Base-by-base conservation (phyloP, 2,888 invertebrate species). In the Epinotia nisella region DNA sequence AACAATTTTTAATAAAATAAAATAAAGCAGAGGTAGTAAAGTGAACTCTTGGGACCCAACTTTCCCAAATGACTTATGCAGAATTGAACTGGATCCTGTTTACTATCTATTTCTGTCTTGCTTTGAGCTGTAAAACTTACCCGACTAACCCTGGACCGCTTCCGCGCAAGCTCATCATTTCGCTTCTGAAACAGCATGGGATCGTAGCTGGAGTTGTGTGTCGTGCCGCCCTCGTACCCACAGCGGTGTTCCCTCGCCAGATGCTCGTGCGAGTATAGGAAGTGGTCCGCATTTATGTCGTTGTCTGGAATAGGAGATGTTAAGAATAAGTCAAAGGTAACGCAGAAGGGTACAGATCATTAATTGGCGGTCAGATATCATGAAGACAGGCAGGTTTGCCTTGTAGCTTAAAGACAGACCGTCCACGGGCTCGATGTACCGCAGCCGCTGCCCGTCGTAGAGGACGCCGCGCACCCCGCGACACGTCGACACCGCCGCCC, bases 401-500 rank as follows among this genome's bases (percentile, higher is more conserved):
- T 7, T 35, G 9, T 9, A 35, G 35, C 35, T 35, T 35, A 35
- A 2, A 24, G 21, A 62, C 24, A 62, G 78, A 91, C 91, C 91
- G 84, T 86, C 78, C 29, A 86, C 88, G 0, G 93, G 93, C 70
- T 93, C 89, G 69, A 98, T 95, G 85, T 97, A 97, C 87, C 96
- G 96, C 88, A 96, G 95, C 74, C 95, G 95, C 75, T 94, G 86
- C 41, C 97, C 98, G 85, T 98, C 97, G 85, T 95, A 97, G 76
- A 98, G 94, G 75, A 97, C 94, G 9, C 98, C 98, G 66, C 96
- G 95, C 55, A 96, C 88, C 61, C 96, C 96, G 67, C 94, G 90
- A 85, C 98, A 98, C 4, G 98, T 98, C 65, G 98, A 98, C 65
- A 98, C 85, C 0, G 98, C 98, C 69, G 95, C 98, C 96, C 96